phyloP scores from a whole-genome alignment of 2,113 vertebrate genomes.

The Daubentonia madagascariensis region DNA sequence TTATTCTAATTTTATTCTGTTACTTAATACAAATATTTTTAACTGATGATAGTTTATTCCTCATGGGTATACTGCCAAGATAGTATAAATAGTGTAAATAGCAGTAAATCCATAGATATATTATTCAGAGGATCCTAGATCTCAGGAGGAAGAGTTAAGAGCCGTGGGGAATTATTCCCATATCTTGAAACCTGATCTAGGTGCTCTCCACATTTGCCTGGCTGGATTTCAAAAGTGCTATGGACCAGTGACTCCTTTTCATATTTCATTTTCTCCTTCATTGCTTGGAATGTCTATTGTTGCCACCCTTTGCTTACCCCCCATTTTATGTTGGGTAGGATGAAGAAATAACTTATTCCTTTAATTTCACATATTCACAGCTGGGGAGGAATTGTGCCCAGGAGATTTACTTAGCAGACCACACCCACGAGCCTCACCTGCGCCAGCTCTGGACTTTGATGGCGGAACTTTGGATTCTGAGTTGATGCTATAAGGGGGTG shows the following conservation, averaged over 20 bases:
- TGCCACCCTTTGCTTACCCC: neutral
- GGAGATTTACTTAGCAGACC: too few relatives aligned
- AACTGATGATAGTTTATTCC: neutral
- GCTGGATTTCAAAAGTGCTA: neutral
- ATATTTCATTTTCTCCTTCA: too few relatives aligned
- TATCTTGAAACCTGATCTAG: neutral
- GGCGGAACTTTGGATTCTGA: neutral
- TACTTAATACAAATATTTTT: neutral
- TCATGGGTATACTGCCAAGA: neutral
- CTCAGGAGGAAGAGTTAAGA: neutral
- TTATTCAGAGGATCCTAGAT: neutral
- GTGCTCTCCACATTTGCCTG: too few relatives aligned
- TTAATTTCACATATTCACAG: neutral
- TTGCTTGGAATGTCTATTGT: neutral
- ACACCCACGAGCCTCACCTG: neutral
- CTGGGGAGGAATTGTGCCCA: neutral
- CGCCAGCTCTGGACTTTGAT: neutral
- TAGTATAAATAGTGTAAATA: neutral
- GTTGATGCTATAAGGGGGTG: too few relatives aligned
- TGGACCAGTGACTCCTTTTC: too few relatives aligned
- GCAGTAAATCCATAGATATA: rapidly evolving
- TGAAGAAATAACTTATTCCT: neutral
- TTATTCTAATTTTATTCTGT: neutral
- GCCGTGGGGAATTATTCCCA: neutral
- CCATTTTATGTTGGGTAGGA: rapidly evolving